Base-by-base conservation (phyloP, 2,113 vertebrate genomes). In the Tachysurus fulvidraco region DNA sequence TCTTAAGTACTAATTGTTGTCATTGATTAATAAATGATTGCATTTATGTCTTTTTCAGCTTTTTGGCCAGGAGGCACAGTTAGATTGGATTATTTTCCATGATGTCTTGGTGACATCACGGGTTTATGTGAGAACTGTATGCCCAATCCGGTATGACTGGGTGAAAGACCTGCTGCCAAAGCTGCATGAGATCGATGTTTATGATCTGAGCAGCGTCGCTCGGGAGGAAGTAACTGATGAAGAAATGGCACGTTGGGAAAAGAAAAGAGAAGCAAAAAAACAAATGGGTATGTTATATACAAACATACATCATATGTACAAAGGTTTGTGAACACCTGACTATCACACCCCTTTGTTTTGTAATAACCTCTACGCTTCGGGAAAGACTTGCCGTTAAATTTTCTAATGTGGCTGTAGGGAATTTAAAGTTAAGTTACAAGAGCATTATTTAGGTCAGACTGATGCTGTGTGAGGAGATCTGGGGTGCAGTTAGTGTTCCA, bases 31-130 rank as follows among this genome's bases (percentile, higher is more conserved):
- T n/a, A 36, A 14, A 60, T 82, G 73, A 62, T 81, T 14, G 36
- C 57, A 44, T 57, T n/a, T 73, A 65, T 83, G 30, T 19, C 50
- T 19, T 81, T 89, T 88, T 13, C 88, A 99, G 98, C 94, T 99
- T 4, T 96, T 96, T 93, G 96, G 97, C 73, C 94, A 97, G 92
- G 97, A 99, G 92, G 90, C 88, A 28, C 94, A 94, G 82, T 95
- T 98, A 16, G 96, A 99, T 90, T 99, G 98, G 98, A 94, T 99
- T 92, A 96, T 99, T 92, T 99, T 99, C 94, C 97, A 99, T 10
- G 97, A 98, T 30, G 95, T 99, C 89, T 92, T 96, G 84, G 97
- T 97, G 85, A 99, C 98, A 14, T 98, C 97, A 6, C 96, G 96
- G 87, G 94, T 98, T 62, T 99, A 97, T 12, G 92, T 99, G 88